Conservation (phyloP, 1,140 invertebrate genomes). For the Leptopilina boulardi region DNA sequence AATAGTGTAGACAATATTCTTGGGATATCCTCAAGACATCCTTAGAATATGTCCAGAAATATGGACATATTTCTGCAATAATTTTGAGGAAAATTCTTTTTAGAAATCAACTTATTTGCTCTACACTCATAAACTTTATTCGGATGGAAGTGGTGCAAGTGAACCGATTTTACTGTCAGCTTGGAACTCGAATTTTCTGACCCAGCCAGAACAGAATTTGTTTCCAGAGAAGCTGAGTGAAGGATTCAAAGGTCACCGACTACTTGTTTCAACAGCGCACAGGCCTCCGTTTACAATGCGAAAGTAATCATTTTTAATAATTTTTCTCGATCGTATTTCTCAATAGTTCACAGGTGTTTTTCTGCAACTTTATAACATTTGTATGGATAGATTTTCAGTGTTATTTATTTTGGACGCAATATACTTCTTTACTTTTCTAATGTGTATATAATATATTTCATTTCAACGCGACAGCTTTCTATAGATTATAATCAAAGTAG, state of each 20-base stretch:
- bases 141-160: slow-evolving; percentile 82
- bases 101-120: slow-evolving; percentile 82
- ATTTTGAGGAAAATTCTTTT: too few relatives aligned
- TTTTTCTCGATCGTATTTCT: slow-evolving; percentile 36
- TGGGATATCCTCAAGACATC: too few relatives aligned
- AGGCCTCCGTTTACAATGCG: slow-evolving; percentile 84
- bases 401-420: neutral
- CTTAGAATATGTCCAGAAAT: too few relatives aligned
- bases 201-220: slow-evolving; percentile 76
- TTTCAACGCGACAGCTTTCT: slow-evolving; percentile 24
- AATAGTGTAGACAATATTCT: too few relatives aligned
- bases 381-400: neutral
- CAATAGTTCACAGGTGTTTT: neutral
- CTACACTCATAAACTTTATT: slow-evolving; percentile 83
- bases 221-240: slow-evolving; percentile 81
- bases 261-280: slow-evolving; percentile 80
- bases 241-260: slow-evolving; percentile 84
- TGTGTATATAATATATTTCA: slow-evolving; percentile 53
- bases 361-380: neutral
- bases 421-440: slow-evolving; percentile 21
- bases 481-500: slow-evolving; percentile 36
- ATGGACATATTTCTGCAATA: too few relatives aligned
- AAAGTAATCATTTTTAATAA: slow-evolving; percentile 71
- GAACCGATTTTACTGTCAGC: slow-evolving; percentile 80
- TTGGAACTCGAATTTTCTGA: slow-evolving; percentile 79